Base-by-base conservation (phyloP, 2,888 invertebrate genomes). In the Lycocerus yunnanus region DNA sequence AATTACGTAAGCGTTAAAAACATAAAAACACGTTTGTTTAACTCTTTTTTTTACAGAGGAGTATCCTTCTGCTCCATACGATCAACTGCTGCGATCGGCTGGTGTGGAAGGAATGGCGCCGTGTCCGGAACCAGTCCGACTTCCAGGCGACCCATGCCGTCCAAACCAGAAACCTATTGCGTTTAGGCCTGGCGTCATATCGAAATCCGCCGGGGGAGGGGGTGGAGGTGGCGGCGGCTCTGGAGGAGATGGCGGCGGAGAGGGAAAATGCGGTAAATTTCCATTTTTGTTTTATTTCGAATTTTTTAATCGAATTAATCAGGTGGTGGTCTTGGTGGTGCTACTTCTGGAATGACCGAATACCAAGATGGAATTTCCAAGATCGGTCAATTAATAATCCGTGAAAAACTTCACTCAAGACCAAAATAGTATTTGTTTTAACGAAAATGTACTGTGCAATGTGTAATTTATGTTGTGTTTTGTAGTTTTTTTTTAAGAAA, bases 341-440 rank as follows among this genome's bases (percentile, higher is more conserved):
- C 59, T 67, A 81, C 84, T 5, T 78, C 82, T 27, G 85, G 85
- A 16, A 88, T 88, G 76, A 89, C 90, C 0, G 92, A 92, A 83
- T 93, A 93, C 83, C 90, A 91, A 82, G 92, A 92, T 76, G 89
- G 88, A 0, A 90, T 92, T 13, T 90, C 90, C 1, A 90, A 90
- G 81, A 87, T 91, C 1, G 92, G 92, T 2, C 88, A 88, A 5
- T 87, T 90, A 77, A 92, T 92, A 68, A 90, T 92, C 85, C 87
- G 89, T 65, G 89, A 90, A 83, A 90, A 89, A 77, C 82, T 92
- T 24, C 92, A 92, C 77, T 66, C 27, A 16, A 20, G 15, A 4
- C 18, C 63, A 14, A 79, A 69, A 72, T 66, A 65, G n/a, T 58
- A 69, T 18, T 71, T 58, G 15, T 59, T 15, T 11, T 10, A 24